Base-by-base conservation (phyloP, 2,797 vertebrate species). In the Sebastiscus albofasciatus region DNA sequence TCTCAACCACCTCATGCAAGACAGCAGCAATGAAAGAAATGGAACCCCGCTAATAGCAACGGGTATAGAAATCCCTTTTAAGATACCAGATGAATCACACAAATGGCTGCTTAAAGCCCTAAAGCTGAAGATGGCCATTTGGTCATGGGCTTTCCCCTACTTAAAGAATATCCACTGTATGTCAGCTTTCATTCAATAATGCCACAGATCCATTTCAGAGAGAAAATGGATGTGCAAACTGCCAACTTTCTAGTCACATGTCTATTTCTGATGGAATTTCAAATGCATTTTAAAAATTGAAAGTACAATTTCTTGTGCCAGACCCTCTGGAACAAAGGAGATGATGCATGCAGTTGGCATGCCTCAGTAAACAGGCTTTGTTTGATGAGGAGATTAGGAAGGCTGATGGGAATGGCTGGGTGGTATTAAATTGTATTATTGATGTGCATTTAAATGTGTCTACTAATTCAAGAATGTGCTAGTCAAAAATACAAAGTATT, bases 1-100 rank as follows among this genome's bases (percentile, higher is more conserved):
- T 75, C 78, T 71, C 42, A 59, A 71, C 12, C 70, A 73, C 27
- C 72, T 81, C 58, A 67, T 83, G 79, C 68, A 81, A 82, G 73
- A 79, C n/a, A 75, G 68, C 29, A 31, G 67, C 46, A 79, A 77
- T 70, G 8, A 69, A 69, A 68, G 54, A 71, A 77, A 64, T 52
- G 22, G 59, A 84, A 46, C 42, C 61, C 59, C 0, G 2, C 46
- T 64, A 67, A 59, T 24, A 72, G 18, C 56, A 64, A 54, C 0
- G 1, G 16, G 3, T 7, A 20, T 20, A 54, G 36, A 78, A 27
- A 46, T 10, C n/a, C 36, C 34, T 78, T 77, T 67, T 18, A 80
- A 69, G 31, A 65, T 33, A 55, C 26, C 16, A 65, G 27, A 69
- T 61, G 13, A 67, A 67, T 79, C 11, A 33, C 16, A 61, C 20